These are phyloP conservation scores for Vollenhovia emeryi DNA, from an alignment of 1,140 invertebrate genomes.

Conservation along the genomic window DNA sequence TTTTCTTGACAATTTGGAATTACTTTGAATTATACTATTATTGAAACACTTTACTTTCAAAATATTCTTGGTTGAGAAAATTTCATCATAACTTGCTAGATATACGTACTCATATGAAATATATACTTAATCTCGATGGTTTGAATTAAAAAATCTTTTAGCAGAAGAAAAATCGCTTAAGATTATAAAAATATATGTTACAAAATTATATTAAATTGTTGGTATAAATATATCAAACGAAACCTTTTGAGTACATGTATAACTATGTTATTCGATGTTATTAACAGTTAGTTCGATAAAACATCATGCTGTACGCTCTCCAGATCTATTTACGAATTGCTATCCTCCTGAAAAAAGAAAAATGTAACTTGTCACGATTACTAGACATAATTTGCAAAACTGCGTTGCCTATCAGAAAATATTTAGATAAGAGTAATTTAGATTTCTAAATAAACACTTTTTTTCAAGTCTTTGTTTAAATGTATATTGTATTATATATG, in stretches of 20 bases:
- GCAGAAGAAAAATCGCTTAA: not conserved
- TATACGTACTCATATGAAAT: conserved; percentile 4
- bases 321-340: conserved; percentile 3
- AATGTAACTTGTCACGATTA: conserved; percentile 3
- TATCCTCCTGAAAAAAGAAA: conserved; percentile 10
- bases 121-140: conserved; percentile 8
- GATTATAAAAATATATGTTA: conserved; percentile 65
- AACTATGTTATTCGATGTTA: conserved; percentile 41
- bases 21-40: not conserved
- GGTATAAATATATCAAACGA: conserved; percentile 76
- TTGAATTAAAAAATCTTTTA: too few species aligned
- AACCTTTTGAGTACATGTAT: conserved; percentile 68
- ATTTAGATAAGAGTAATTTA: conserved; percentile 57
- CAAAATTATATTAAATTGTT: conserved; percentile 76
- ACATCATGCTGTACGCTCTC: conserved; percentile 11
- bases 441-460: conserved; percentile 48
- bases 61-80: conserved; percentile 8
- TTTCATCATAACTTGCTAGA: conserved; percentile 60
- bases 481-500: conserved; percentile 47
- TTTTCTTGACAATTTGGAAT: conserved; percentile 36
- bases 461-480: conserved; percentile 44
- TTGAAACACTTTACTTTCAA: not conserved
- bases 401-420: conserved; percentile 4
- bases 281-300: conserved; percentile 20
- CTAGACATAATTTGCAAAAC: conserved; percentile 22